These are phyloP conservation scores for Acanthosepion esculentum DNA, from an alignment of 2,888 invertebrate genomes.

Conservation along the genomic window DNA sequence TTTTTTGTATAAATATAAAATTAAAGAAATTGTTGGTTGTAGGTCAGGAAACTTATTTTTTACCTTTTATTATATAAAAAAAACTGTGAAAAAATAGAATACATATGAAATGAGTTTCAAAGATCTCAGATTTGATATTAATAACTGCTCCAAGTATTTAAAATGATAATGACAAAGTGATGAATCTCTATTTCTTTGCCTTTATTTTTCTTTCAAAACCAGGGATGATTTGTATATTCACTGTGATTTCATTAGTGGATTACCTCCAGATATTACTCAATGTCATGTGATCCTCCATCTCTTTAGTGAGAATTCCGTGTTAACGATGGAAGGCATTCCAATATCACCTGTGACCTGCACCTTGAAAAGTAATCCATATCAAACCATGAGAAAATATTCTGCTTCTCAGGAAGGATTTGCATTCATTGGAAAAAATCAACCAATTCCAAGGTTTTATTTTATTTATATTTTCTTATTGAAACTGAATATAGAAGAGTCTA, in stretches of 20 bases:
- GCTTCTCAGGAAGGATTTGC: not conserved
- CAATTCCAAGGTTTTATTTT: not conserved
- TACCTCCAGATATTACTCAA: not conserved
- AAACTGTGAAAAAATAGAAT: too few species aligned
- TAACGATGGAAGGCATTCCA: not conserved
- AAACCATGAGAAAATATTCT: not conserved
- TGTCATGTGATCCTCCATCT: not conserved
- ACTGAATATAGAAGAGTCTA: too few species aligned
- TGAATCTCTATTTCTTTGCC: not conserved
- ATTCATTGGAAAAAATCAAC: not conserved
- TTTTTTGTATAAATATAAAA: too few species aligned
- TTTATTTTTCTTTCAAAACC: not conserved
- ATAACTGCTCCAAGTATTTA: too few species aligned
- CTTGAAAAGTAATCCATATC: not conserved
- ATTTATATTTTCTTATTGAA: not conserved
- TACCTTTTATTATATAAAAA: too few species aligned
- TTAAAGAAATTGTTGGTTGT: too few species aligned
- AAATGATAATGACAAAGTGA: not conserved
- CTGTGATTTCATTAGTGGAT: slow-evolving; percentile 12
- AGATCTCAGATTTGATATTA: too few species aligned
- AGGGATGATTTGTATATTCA: not conserved
- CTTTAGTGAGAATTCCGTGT: not conserved
- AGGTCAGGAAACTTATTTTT: too few species aligned
- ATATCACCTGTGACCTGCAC: not conserved
- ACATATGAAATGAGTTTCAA: too few species aligned